phyloP scores from a whole-genome alignment of 2,888 invertebrate species.

The Perdita meconis region DNA sequence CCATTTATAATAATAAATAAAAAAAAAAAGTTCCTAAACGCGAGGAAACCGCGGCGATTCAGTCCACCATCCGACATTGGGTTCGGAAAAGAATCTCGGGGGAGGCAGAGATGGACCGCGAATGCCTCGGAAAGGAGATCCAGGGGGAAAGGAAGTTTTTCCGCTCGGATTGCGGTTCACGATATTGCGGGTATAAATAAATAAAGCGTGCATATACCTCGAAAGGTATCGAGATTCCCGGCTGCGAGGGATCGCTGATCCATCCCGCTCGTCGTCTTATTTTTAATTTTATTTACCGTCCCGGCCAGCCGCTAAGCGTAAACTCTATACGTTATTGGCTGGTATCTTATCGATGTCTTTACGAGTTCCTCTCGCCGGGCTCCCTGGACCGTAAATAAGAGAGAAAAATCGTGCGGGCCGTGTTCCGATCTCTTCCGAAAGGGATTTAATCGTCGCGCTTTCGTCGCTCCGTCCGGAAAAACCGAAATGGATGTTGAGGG shows the following conservation, averaged over 20 bases:
- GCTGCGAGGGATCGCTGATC: slow-evolving; percentile 27
- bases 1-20: too few relatives aligned
- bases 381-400: slow-evolving; percentile 42
- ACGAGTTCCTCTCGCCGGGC: slow-evolving; percentile 55
- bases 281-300: slow-evolving; percentile 69
- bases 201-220: slow-evolving; percentile 55
- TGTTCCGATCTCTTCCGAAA: not conserved
- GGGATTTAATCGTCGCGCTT: not conserved
- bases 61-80: slow-evolving; percentile 16
- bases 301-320: slow-evolving; percentile 57
- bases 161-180: slow-evolving; percentile 51
- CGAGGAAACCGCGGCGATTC: not conserved
- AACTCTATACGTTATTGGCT: slow-evolving; percentile 64
- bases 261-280: slow-evolving; percentile 47
- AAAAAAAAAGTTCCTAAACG: too few relatives aligned
- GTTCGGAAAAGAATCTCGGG: slow-evolving; percentile 51
- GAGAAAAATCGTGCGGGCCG: slow-evolving; percentile 34
- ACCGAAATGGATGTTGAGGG: not conserved
- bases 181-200: slow-evolving; percentile 61
- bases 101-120: slow-evolving; percentile 39
- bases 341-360: slow-evolving; percentile 62
- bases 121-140: slow-evolving; percentile 28
- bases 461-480: not conserved
- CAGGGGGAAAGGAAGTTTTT: slow-evolving; percentile 35
- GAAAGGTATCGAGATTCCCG: slow-evolving; percentile 55